Percentiles rank a stretch among this genome's conserved stretches.
phyloP scores from a whole-genome alignment of 1,140 invertebrate genomes.

The Wasmannia auropunctata region DNA sequence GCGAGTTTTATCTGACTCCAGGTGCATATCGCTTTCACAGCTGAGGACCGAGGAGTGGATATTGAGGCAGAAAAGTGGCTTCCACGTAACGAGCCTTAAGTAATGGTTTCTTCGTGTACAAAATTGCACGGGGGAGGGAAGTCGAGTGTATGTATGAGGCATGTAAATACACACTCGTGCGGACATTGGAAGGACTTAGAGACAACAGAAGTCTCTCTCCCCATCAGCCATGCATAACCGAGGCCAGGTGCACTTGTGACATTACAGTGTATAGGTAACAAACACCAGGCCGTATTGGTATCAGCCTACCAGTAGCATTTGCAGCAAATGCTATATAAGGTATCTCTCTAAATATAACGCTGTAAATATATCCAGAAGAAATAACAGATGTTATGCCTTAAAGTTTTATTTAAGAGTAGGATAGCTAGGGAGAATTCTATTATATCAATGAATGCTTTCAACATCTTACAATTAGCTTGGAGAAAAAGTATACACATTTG shows the following conservation, averaged over 20 bases:
- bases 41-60: background rate
- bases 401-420: no score
- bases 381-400: no score
- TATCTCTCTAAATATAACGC: slow-evolving; percentile 22
- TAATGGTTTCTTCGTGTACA: background rate
- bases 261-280: slow-evolving; percentile 29
- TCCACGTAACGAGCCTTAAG: background rate
- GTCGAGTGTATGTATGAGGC: background rate
- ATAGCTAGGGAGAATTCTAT: no score
- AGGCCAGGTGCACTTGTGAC: slow-evolving; percentile 77
- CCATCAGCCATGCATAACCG: slow-evolving; percentile 80
- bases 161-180: slow-evolving; percentile 1
- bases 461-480: no score
- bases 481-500: no score
- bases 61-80: background rate
- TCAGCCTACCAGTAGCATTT: slow-evolving; percentile 18
- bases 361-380: no score
- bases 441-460: no score
- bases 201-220: slow-evolving; percentile 67
- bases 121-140: slow-evolving; percentile 11
- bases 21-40: slow-evolving; percentile 41
- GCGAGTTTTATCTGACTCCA: slow-evolving; percentile 45
- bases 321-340: slow-evolving; percentile 28
- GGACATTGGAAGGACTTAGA: slow-evolving; percentile 67
- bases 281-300: slow-evolving; percentile 1